Conservation (phyloP, 2,797 vertebrate species). For the Xenops minutus region DNA sequence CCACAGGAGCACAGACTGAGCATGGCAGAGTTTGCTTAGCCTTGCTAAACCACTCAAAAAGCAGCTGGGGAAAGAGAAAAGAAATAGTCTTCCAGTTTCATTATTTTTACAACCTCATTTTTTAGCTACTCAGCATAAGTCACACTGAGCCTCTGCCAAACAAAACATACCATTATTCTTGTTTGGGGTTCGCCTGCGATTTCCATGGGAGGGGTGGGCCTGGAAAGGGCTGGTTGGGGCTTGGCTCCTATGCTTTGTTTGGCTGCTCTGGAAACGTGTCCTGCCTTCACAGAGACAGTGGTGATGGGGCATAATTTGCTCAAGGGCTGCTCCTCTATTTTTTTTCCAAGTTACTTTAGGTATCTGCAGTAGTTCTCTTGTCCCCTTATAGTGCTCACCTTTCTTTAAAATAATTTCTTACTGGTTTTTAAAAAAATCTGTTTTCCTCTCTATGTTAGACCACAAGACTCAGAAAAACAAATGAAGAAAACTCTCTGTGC, state of each 20-base stretch:
- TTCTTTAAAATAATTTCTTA: neutral
- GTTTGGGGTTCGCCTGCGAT: neutral
- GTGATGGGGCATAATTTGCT: neutral
- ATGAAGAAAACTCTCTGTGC: neutral
- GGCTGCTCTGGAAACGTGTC: neutral
- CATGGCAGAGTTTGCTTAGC: neutral
- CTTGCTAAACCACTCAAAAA: neutral
- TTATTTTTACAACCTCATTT: conserved; percentile 19
- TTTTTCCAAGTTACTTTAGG: neutral
- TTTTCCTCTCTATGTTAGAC: neutral
- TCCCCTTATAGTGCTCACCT: neutral
- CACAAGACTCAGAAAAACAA: neutral
- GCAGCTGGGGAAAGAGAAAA: neutral
- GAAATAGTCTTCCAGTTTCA: neutral
- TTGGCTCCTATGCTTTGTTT: neutral
- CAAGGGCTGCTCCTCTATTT: neutral
- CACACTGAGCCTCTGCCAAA: neutral
- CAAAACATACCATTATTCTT: neutral
- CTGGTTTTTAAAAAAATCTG: neutral
- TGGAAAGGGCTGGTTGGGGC: neutral
- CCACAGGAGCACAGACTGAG: neutral
- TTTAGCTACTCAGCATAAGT: conserved; percentile 8
- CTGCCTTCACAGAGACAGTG: neutral
- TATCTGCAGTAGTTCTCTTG: neutral
- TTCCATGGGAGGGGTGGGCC: neutral